phyloP scores from a whole-genome alignment of 2,888 invertebrate genomes.

The Mechanitis mazaeus region DNA sequence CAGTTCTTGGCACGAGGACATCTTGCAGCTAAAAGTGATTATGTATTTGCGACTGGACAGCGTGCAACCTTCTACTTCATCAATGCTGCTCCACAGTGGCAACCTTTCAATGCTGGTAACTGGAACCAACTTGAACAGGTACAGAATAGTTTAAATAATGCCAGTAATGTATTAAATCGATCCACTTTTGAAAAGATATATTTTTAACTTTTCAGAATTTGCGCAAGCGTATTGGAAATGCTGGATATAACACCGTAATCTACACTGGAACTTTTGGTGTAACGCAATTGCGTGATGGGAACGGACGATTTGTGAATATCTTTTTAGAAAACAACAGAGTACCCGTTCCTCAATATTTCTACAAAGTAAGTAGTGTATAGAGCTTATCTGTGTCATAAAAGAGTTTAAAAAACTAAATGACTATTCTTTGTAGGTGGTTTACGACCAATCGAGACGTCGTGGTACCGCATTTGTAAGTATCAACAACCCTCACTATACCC shows the following conservation, averaged over 20 bases:
- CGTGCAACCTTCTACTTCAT: slow-evolving; percentile 75
- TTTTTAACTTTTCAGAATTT: slow-evolving; percentile 26
- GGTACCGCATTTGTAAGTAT: slow-evolving; percentile 79
- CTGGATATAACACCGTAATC: slow-evolving; percentile 54
- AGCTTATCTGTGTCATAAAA: not conserved
- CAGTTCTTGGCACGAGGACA: slow-evolving; percentile 74
- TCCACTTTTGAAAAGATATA: too few species aligned
- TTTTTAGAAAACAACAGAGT: slow-evolving; percentile 57
- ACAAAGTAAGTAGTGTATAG: slow-evolving; percentile 47
- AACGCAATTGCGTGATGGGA: slow-evolving; percentile 67
- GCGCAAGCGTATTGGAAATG: slow-evolving; percentile 44
- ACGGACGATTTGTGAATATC: slow-evolving; percentile 56
- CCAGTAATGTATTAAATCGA: too few species aligned
- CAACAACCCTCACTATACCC: slow-evolving; percentile 78
- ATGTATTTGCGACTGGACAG: slow-evolving; percentile 70
- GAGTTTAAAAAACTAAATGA: not conserved
- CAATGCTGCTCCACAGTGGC: slow-evolving; percentile 79
- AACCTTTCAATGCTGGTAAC: slow-evolving; percentile 70
- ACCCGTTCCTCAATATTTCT: slow-evolving; percentile 62
- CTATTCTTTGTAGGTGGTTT: slow-evolving; percentile 60
- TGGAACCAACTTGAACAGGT: slow-evolving; percentile 61
- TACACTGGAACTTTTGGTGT: slow-evolving; percentile 80
- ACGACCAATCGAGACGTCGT: slow-evolving; percentile 63
- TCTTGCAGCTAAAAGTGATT: slow-evolving; percentile 73
- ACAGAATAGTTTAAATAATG: not conserved